Base-by-base conservation (phyloP, 2,888 invertebrate genomes). In the Clusia tigrina region DNA sequence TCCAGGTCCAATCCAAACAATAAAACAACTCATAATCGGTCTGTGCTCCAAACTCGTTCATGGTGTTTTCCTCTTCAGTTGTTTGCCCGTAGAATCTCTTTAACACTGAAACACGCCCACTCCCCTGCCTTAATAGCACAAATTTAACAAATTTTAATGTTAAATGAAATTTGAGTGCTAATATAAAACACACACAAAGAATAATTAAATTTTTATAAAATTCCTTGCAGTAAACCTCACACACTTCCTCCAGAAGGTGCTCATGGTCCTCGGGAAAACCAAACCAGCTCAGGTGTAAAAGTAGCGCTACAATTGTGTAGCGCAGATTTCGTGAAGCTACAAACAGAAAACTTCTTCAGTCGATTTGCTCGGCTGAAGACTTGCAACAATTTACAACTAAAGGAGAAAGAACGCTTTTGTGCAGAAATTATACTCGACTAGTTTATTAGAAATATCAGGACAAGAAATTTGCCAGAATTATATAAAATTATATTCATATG, bases 261-360 rank as follows among this genome's bases (percentile, higher is more conserved):
- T 92, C 78, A 85, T 92, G 83, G 92, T 92, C 68, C 88, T 92
- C 71, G 90, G 91, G 70, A 90, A 91, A 79, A 84, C 89, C 72
- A 90, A 90, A 85, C 87, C 89, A 78, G 88, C 89, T 79, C 88
- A 89, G 84, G 87, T 90, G 80, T 91, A 88, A 88, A 82, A 71
- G 67, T 63, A 65, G 46, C 65, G 59, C 62, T 60, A 60, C 62
- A 63, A 62, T 53, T 63, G 42, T 57, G 22, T 54, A 12, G 60
- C 42, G 24, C 56, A 6, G 54, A 63, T 32, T 53, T 60, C 58
- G 64, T n/a, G n/a, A n/a, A 61, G 55, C 54, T 22, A 32, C 57
- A 56, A 46, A 58, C 10, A 55, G 10, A 20, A 58, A 55, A 2
- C 54, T n/a, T n/a, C n/a, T n/a, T n/a, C n/a, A n/a, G n/a, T n/a